Conservation (phyloP, 2,113 vertebrate species). For the Microcebus ravelobensis region DNA sequence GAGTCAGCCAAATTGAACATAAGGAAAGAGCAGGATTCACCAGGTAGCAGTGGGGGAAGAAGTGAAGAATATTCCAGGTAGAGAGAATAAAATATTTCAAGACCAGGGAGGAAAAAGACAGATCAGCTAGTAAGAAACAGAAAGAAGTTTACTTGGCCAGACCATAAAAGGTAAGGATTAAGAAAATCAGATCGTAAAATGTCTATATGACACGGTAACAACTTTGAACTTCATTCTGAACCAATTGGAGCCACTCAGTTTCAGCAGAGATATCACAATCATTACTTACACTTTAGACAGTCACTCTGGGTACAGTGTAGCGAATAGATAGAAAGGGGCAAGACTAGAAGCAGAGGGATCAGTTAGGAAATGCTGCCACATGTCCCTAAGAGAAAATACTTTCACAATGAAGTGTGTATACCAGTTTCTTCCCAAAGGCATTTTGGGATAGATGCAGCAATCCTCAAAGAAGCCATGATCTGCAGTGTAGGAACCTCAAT, state of each 20-base stretch:
- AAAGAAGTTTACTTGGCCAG: not conserved
- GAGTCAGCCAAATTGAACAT: not conserved
- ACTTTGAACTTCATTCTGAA: not conserved
- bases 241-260: not conserved
- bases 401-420: not conserved
- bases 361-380: not conserved
- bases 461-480: not conserved
- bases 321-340: not conserved
- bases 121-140: not conserved
- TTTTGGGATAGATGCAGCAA: not conserved
- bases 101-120: not conserved
- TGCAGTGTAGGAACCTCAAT: not conserved
- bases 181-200: not conserved
- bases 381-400: not conserved
- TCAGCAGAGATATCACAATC: not conserved
- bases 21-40: not conserved
- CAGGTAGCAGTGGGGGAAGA: not conserved
- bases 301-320: not conserved
- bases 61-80: not conserved
- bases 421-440: not conserved
- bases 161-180: not conserved
- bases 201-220: not conserved
- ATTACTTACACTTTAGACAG: not conserved
- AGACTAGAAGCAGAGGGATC: not conserved
- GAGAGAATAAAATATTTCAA: slow-evolving; percentile 39